Evolutionary conservation across 2,797 vertebrate genomes (phyloP), one percentile per base, ranked within the genome.

Genomic region (Geotrypetes seraphini): DNA sequence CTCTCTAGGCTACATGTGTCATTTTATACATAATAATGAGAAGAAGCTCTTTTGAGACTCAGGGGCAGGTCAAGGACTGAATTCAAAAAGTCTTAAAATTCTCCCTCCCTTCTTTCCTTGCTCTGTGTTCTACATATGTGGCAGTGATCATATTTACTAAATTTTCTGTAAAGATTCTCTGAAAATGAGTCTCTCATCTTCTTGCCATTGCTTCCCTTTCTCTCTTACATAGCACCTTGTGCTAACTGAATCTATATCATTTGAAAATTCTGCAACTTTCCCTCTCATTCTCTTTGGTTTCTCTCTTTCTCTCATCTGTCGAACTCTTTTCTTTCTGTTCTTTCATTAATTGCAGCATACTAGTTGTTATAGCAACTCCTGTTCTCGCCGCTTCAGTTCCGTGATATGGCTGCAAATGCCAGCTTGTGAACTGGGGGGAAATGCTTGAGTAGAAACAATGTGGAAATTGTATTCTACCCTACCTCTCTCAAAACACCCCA

Each of bases 281-380:
- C n/a, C n/a, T n/a, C n/a, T n/a, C n/a, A n/a, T n/a, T n/a, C 33
- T 47, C 26, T 19, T 7, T 8, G 11, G n/a, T 23, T 35, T 36
- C 24, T 43, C 23, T 54, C 51, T 39, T 39, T 41, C n/a, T 34
- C 16, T 12, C 2, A n/a, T 29, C 13, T 14, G 32, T 32, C 2
- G 63, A 49, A 48, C 59, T 56, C 43, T 30, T n/a, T n/a, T 46
- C 31, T 50, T 45, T 50, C 53, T 49, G 46, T 55, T 68, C 66
- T 62, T 69, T 42, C 46, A 58, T 61, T 66, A 75, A 75, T 66
- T 73, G 57, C 39, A 57, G 42, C 73, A 73, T 68, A 69, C 63
- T 56, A 60, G 73, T 78, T 71, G 73, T 78, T 77, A 77, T 75
- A 63, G 65, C 42, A 75, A 78, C 75, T 31, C 18, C n/a, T 24